A percentile compares a stretch with the other conserved stretches of the same genome.
phyloP scores from a whole-genome alignment of 2,113 vertebrate genomes.

The Tragulus kanchil region DNA sequence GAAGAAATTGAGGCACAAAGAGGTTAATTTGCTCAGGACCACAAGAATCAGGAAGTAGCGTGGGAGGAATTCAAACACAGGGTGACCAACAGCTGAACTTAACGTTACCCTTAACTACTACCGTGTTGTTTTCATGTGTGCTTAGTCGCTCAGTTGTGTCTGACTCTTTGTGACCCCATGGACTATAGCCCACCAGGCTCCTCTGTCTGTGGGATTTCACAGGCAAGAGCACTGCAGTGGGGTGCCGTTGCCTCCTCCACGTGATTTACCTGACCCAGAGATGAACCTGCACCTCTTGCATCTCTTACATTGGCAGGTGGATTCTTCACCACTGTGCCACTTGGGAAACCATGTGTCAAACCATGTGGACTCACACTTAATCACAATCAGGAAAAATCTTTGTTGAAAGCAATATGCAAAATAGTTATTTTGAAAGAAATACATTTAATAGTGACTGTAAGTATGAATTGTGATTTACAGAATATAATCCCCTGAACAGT shows the following conservation, averaged over 20 bases:
- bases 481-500: neutral
- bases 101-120: neutral
- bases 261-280: neutral
- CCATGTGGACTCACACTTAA: constrained; percentile 28
- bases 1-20: constrained; percentile 54
- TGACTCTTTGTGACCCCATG: neutral
- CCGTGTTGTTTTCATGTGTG: neutral
- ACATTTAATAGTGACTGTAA: constrained; percentile 13
- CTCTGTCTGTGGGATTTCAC: neutral
- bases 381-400: neutral
- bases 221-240: neutral
- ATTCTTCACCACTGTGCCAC: neutral
- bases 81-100: neutral
- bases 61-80: constrained; percentile 26
- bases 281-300: neutral
- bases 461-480: neutral
- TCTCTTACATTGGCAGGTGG: neutral
- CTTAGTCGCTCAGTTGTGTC: neutral
- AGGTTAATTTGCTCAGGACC: constrained; percentile 52
- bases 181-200: neutral
- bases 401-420: neutral
- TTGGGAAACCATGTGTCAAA: neutral
- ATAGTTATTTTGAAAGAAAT: constrained; percentile 40
- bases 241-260: neutral
- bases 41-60: neutral